Evolutionary conservation across 2,113 vertebrate genomes (phyloP), one percentile per base, ranked within the genome.

Genomic region (Dolichotis patagonum): DNA sequence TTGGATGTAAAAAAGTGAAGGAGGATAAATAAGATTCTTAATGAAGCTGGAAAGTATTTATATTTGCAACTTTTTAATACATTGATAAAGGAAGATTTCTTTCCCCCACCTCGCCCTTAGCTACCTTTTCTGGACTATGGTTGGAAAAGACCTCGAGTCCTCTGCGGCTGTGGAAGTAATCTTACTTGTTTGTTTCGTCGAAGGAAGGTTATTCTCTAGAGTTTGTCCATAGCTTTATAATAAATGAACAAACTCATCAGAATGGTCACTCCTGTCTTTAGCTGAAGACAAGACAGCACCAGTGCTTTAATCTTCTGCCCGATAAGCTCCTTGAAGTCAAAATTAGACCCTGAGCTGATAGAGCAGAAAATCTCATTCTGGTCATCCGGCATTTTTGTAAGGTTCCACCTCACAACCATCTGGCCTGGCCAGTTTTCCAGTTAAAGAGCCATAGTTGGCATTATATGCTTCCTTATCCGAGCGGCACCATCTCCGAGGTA

Each of bases 261-360:
- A 94, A 52, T 77, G 83, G 86, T 84, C 75, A 65, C 26, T 46
- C 81, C 92, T 90, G 1, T 93, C 89, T 87, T 91, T 95, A 93
- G 85, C 83, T 81, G 86, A 93, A 92, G 86, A 80, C 85, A 92
- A 22, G 85, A 75, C 46, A 62, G 52, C 20, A 52, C 43, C n/a
- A 38, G 43, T n/a, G 52, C 65, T 35, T 90, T 98, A 95, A 93
- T 97, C 97, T 91, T 88, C 26, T 90, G 83, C 60, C 75, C 63
- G 62, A 20, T 96, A 96, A 98, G 96, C 95, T 97, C 91, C 98
- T 97, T 89, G 96, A 94, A 96, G 95, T 94, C 90, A 95, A 77
- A 97, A 95, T 97, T 97, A 90, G 95, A 94, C 65, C 73, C 67
- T 96, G 95, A 91, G 96, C 95, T 90, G 88, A 77, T 60, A 49